Evolutionary conservation across 1,140 invertebrate genomes (phyloP), one percentile per base, ranked within the genome.

Genomic region (Megalopta genalis): DNA sequence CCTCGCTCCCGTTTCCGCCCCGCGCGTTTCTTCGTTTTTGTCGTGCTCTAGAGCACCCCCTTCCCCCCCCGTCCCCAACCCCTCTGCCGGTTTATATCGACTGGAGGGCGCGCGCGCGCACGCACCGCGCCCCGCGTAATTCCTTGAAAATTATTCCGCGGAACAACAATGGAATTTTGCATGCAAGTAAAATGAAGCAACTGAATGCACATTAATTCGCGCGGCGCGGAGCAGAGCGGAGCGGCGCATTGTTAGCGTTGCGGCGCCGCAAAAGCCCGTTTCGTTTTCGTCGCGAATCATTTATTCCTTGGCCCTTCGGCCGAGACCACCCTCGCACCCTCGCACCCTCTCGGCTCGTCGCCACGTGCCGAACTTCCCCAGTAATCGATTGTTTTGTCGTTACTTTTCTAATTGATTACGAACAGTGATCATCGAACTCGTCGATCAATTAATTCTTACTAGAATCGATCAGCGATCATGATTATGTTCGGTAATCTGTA

Each of bases 71-170:
- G 16, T n/a, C 57, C 42, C 7, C 46, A 32, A 54, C 39, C 27
- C 16, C 42, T n/a, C 16, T 16, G 23, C 52, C 21, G 52, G 49
- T 49, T 66, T 74, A 42, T 71, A 77, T 77, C 75, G 75, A 70
- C 75, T 70, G 42, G 42, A 14, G 42, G 1, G 42, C 42, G 42
- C 10, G 27, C 54, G 25, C 21, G 57, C 59, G 23, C 64, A 77
- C 57, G 18, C 39, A 9, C 39, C n/a, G 39, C 21, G 64, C 39
- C 63, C 57, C 75, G 66, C 57, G 75, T 77, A 77, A 77, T 77
- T 77, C 75, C 75, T 77, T 77, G 75, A 71, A 77, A 71, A 77
- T 77, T 77, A 77, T 77, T 77, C 67, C 52, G 46, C 75, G 75
- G 32, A 77, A 77, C 59, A 71, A 77, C 68, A 77, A 77, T 77